Percentiles rank a stretch among this genome's conserved stretches.
Conservation (phyloP, 2,113 vertebrate species). For the Nerophis ophidion region DNA sequence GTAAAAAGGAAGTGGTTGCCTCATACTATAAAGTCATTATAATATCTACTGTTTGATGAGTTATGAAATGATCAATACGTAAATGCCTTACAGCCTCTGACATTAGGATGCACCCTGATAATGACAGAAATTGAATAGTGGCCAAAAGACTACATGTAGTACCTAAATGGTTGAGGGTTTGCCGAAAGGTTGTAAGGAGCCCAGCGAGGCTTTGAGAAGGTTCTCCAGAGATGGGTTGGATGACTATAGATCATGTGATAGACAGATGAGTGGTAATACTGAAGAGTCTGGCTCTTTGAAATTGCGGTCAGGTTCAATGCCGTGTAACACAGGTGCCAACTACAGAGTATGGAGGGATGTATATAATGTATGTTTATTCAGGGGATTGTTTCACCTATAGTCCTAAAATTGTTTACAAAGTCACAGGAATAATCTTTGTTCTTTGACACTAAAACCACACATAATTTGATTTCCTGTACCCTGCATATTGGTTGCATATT, state of each 20-base stretch:
- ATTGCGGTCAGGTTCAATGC: neutral
- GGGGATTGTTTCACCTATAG: too few species aligned
- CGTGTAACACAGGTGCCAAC: too few species aligned
- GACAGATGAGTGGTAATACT: neutral
- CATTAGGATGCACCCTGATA: neutral
- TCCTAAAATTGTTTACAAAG: neutral
- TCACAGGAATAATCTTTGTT: slow-evolving; percentile 2
- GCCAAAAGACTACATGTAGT: neutral
- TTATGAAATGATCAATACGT: slow-evolving; percentile 12
- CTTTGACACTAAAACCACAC: slow-evolving; percentile 19
- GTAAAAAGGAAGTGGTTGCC: slow-evolving; percentile 2
- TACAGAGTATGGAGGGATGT: too few species aligned
- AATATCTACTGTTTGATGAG: neutral
- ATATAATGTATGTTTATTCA: too few species aligned
- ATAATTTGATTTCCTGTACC: slow-evolving; percentile 41
- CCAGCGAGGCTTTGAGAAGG: neutral
- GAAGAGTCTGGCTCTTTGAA: neutral
- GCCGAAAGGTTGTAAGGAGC: neutral
- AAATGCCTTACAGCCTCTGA: slow-evolving; percentile 4
- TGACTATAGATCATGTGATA: neutral
- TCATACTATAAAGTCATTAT: slow-evolving; percentile 3
- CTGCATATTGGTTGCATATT: slow-evolving; percentile 31
- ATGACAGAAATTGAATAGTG: slow-evolving; percentile 20
- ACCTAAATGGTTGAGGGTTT: neutral
- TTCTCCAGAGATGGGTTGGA: neutral